A percentile compares a stretch with the other conserved stretches of the same genome.
Conservation (phyloP, 2,113 vertebrate species). For the Phalacrocorax brasilianus region DNA sequence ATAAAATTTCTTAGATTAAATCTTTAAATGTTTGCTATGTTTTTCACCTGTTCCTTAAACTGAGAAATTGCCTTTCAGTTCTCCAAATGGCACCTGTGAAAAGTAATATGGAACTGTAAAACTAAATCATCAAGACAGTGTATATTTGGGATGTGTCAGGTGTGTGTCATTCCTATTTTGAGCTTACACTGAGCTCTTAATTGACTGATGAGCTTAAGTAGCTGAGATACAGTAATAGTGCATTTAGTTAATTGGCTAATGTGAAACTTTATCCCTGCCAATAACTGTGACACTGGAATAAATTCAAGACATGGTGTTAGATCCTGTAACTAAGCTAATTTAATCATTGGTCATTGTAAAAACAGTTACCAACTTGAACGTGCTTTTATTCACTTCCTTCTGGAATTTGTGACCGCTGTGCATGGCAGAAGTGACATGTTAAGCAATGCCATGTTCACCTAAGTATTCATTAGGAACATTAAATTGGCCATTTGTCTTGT, state of each 20-base stretch:
- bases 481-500: background rate
- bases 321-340: conserved; percentile 26
- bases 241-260: conserved; percentile 68
- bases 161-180: conserved; percentile 47
- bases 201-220: conserved; percentile 68
- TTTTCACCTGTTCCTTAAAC: background rate
- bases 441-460: background rate
- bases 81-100: background rate
- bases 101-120: background rate
- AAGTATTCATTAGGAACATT: background rate
- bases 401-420: background rate
- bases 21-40: background rate
- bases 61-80: background rate
- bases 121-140: conserved; percentile 39
- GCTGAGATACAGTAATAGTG: conserved; percentile 57
- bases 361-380: background rate
- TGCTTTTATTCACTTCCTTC: background rate
- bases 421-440: background rate
- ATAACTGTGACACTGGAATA: conserved; percentile 49
- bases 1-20: background rate
- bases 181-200: conserved; percentile 61
- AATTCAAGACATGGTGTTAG: conserved; percentile 37
- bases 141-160: conserved; percentile 50
- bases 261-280: conserved; percentile 58
- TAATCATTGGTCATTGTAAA: conserved; percentile 17